phyloP scores from a whole-genome alignment of 92 coral and sea anemone genomes.

The Galaxea fascicularis region DNA sequence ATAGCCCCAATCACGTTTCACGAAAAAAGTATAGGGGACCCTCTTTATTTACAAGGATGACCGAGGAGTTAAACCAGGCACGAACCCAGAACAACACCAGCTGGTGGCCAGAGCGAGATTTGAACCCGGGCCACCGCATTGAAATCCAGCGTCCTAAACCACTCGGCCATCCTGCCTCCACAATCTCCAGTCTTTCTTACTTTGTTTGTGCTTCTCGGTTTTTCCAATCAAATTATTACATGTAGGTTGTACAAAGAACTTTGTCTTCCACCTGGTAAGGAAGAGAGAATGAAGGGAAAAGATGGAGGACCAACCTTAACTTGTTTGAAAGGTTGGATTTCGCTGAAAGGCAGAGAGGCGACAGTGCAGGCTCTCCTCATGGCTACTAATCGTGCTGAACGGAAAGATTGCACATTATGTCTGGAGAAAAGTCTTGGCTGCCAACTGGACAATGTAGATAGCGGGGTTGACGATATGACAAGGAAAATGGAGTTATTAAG shows the following conservation, averaged over 20 bases:
- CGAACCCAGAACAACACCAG: no score
- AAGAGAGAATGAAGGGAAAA: slow-evolving; percentile 14
- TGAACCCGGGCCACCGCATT: no score
- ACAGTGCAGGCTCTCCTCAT: slow-evolving; percentile 51
- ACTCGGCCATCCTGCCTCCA: no score
- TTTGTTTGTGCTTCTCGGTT: neutral
- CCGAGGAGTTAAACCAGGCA: no score
- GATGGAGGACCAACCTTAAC: slow-evolving; percentile 68
- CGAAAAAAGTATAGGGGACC: no score
- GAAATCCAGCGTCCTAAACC: no score
- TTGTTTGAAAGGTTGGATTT: slow-evolving; percentile 65
- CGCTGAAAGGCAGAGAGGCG: slow-evolving; percentile 58
- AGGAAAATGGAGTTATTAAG: slow-evolving; percentile 20
- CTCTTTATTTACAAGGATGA: no score
- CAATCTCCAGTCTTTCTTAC: no score
- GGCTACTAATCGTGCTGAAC: slow-evolving; percentile 43
- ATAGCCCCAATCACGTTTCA: no score
- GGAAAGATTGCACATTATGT: slow-evolving; percentile 53
- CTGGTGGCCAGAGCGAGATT: no score
- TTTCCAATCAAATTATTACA: neutral
- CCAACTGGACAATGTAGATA: slow-evolving; percentile 41
- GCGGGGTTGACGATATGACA: neutral
- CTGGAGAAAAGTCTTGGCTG: slow-evolving; percentile 57
- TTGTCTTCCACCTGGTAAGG: slow-evolving; percentile 56
- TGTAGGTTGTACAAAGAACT: slow-evolving; percentile 65